Evolutionary conservation across 2,888 invertebrate species (phyloP).

Genomic region (Aspidapion aeneum): DNA sequence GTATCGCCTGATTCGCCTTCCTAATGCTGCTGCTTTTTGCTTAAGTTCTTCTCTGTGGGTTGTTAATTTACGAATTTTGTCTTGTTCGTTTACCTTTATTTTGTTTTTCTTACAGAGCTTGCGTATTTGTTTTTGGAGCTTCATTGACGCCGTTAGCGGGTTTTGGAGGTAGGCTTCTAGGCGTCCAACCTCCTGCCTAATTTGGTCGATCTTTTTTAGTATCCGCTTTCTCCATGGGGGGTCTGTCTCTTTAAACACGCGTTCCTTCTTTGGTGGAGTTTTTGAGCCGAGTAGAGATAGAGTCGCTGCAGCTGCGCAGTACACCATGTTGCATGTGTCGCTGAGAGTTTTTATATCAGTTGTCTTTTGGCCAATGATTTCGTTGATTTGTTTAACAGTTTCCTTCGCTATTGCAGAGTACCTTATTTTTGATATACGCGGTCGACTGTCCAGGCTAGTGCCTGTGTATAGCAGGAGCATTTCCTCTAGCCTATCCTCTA

Average conservation of each 20-base stretch:
- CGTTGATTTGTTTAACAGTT: background rate
- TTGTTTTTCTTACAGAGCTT: background rate
- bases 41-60: too few relatives aligned
- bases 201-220: too few relatives aligned
- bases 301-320: too few relatives aligned
- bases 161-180: background rate
- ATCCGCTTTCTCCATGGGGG: background rate
- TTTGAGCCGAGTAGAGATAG: background rate
- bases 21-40: too few relatives aligned
- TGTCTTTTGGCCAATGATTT: background rate
- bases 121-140: background rate
- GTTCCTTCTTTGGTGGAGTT: background rate
- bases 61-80: too few relatives aligned
- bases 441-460: background rate
- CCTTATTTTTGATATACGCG: background rate
- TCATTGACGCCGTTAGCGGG: background rate
- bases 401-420: background rate
- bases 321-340: background rate
- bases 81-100: too few relatives aligned
- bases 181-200: background rate
- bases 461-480: background rate
- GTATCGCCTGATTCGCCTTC: too few relatives aligned
- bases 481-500: background rate
- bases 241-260: background rate
- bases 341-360: background rate